Base-by-base conservation (phyloP, 2,113 vertebrate genomes). In the Equus przewalskii region DNA sequence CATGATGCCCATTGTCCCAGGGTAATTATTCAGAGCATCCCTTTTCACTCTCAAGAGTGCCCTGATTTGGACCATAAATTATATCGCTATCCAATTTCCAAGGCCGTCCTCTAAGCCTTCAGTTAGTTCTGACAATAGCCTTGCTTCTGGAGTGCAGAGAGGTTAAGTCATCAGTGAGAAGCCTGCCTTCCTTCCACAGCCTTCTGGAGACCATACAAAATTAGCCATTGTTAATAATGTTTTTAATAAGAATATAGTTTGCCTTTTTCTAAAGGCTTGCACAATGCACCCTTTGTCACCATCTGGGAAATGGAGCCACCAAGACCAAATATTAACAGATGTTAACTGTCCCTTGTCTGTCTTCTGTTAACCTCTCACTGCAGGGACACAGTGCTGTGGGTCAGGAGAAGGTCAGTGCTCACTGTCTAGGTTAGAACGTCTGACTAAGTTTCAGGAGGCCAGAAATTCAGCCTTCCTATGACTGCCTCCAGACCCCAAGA, bases 291-390 rank as follows among this genome's bases (percentile, higher is more conserved):
- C 60, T 93, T 80, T 80, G 56, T 73, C 79, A 49, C 60, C 73
- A 64, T 94, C 69, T 89, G 22, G 36, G 64, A 92, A 94, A 62
- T 67, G 76, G 90, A 67, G 24, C 72, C 69, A 11, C 76, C 14
- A 41, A 96, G 79, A 78, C 60, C 85, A 91, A 72, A 94, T 85
- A 72, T 49, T 72, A 81, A 78, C n/a, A 89, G 76, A 73, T 1
- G 6, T 70, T 21, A 91, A 46, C 60, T 86, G 49, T 78, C 49
- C 51, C 33, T 73, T 44, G 12, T 91, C 60, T 94, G 36, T 69
- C 65, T 75, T 93, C 78, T 36, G 33, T 83, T 85, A 67, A 80
- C 46, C 44, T 95, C 83, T 60, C 18, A 21, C 62, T 80, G 54
- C 82, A n/a, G 12, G 26, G 51, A 83, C 54, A 54, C 60, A 28